Evolutionary conservation across 92 coral and sea anemone genomes (phyloP).

Genomic region (Meandrina meandrites): DNA sequence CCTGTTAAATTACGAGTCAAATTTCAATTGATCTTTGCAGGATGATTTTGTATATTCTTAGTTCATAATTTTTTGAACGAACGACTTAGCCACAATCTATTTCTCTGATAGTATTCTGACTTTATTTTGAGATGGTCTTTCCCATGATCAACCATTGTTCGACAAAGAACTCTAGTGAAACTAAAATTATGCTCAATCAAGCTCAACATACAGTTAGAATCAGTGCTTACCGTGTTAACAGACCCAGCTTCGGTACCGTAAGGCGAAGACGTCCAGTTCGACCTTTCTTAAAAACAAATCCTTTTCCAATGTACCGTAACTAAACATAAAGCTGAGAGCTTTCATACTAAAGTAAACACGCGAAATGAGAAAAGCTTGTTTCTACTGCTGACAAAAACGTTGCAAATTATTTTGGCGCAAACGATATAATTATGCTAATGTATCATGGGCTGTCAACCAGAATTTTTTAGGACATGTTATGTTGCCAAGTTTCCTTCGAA

Average conservation of each 20-base stretch:
- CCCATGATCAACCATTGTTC: neutral
- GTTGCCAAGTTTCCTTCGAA: conserved; percentile 14
- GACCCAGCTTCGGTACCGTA: neutral
- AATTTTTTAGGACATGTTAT: neutral
- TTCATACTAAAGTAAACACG: neutral
- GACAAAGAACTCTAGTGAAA: neutral
- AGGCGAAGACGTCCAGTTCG: neutral
- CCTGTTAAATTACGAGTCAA: too few species aligned
- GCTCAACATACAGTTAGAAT: neutral
- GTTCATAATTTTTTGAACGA: too few species aligned
- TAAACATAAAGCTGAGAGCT: neutral
- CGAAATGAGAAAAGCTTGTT: neutral
- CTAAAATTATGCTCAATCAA: neutral
- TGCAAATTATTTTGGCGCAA: neutral
- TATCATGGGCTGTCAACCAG: neutral
- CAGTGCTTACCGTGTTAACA: neutral
- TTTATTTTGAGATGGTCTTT: neutral
- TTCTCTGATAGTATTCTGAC: neutral
- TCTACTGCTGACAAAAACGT: neutral
- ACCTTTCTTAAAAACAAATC: neutral
- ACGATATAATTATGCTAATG: conserved; percentile 15
- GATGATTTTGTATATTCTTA: neutral
- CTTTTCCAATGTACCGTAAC: neutral
- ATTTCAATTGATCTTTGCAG: neutral
- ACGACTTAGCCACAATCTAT: neutral